A percentile compares a stretch with the other conserved stretches of the same genome.
phyloP scores from a whole-genome alignment of 2,113 vertebrate species.

The Brachyistius frenatus region DNA sequence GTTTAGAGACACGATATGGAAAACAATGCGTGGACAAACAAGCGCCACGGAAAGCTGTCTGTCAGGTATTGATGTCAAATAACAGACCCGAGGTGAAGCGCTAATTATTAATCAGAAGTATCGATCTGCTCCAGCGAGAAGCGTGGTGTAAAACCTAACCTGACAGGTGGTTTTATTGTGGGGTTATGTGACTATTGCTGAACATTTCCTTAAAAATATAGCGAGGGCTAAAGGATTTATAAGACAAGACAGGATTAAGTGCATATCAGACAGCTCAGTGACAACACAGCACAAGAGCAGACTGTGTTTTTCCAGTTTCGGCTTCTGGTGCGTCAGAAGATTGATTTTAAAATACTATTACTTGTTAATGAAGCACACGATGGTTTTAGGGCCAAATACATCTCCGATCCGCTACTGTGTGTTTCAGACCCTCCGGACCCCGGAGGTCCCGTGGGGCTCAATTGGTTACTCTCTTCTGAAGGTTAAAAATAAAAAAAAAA shows the following conservation, averaged over 20 bases:
- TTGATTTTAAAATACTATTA: conserved; percentile 26
- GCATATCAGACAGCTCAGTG: background rate
- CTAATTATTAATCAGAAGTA: background rate
- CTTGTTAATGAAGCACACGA: conserved; percentile 30
- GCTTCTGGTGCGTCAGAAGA: background rate
- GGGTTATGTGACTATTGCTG: background rate
- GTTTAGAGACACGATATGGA: background rate
- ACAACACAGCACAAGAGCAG: background rate
- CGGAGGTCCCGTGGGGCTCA: background rate
- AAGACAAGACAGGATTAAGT: background rate
- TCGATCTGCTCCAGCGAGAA: conserved; percentile 2
- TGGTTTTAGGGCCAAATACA: background rate
- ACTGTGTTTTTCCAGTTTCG: conserved; percentile 4
- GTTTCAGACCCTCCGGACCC: background rate
- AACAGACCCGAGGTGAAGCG: background rate
- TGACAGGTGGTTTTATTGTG: background rate
- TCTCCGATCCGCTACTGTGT: background rate
- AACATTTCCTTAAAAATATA: conserved; percentile 4
- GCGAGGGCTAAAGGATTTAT: conserved; percentile 1
- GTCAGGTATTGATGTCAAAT: background rate
- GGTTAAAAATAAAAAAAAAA: background rate
- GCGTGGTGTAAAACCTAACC: background rate
- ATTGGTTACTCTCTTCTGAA: conserved; percentile 4
- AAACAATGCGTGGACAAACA: background rate
- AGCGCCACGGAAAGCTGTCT: background rate